Evolutionary conservation across 2,797 vertebrate species (phyloP), one percentile per base, ranked within the genome.

Genomic region (Hydrolagus colliei): DNA sequence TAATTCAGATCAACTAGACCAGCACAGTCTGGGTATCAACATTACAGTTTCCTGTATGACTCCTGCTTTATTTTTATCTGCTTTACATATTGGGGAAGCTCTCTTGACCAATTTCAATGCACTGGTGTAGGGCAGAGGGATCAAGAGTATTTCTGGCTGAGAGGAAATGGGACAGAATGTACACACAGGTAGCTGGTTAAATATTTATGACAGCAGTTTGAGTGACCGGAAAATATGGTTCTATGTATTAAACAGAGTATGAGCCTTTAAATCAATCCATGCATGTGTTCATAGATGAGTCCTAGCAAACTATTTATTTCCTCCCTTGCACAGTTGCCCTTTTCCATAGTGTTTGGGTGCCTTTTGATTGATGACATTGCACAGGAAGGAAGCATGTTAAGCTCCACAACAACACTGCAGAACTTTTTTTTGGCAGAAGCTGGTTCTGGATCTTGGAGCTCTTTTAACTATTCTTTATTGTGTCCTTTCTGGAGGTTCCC

Each of bases 291-390:
- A 67, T 22, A 67, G 78, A 80, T 62, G 32, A 27, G 67, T 35
- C 62, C 16, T 63, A 35, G 59, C 78, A 16, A 6, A 1, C 61
- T 67, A 32, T n/a, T 80, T 80, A 67, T 18, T 67, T 80, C 78
- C 27, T 32, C 8, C 7, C 59, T 18, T 16, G 14, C 78, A 80
- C 67, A 80, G 67, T 65, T 32, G 16, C 22, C 27, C 22, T 9
- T 65, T 65, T 16, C 22, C 78, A 80, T 65, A 80, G n/a, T 67
- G 61, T 61, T 14, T 41, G 20, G 77, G 27, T 79, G 61, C n/a
- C 61, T 63, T 79, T 76, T 76, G 74, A 76, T 76, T 59, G 41
- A 76, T 76, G 16, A 76, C 41, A 76, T 52, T 52, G 59, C 16
- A 59, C 16, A 10, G 74, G 74, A 76, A 10, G 74, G 74, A 76